A percentile compares a stretch with the other conserved stretches of the same genome.
phyloP scores from a whole-genome alignment of 2,113 vertebrate species.

The Chaenocephalus aceratus region DNA sequence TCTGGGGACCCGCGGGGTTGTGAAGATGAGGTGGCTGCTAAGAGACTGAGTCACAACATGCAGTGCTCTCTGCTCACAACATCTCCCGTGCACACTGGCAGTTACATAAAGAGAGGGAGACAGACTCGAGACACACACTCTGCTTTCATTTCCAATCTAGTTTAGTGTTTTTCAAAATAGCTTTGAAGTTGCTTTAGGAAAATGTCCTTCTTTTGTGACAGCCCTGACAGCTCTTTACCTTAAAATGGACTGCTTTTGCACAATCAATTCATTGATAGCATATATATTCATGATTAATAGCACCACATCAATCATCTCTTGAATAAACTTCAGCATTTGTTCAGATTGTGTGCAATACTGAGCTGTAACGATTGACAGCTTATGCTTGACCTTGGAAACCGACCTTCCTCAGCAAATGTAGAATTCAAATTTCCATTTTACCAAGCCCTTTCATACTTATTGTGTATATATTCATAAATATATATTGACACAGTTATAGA shows the following conservation, averaged over 20 bases:
- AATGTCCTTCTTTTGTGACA: background rate
- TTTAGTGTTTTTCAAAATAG: background rate
- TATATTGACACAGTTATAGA: no score
- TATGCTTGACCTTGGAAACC: background rate
- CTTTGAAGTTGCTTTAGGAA: background rate
- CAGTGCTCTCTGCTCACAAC: slow-evolving; percentile 45
- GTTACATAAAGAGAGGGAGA: slow-evolving; percentile 46
- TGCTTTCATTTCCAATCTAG: background rate
- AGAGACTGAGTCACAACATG: slow-evolving; percentile 78
- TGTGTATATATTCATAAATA: background rate
- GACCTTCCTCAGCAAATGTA: background rate
- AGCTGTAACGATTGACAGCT: background rate
- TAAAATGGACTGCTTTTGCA: slow-evolving; percentile 5
- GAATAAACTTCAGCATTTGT: background rate
- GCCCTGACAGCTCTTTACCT: background rate
- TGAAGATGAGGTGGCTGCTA: slow-evolving; percentile 77
- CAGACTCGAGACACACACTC: slow-evolving; percentile 29
- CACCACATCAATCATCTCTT: slow-evolving; percentile 1
- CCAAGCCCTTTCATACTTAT: background rate
- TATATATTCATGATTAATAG: background rate
- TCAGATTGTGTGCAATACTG: background rate
- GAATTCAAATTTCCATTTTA: background rate
- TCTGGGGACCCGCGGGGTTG: slow-evolving; percentile 59
- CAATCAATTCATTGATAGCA: background rate
- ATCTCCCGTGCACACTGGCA: slow-evolving; percentile 37